Base-by-base conservation (phyloP, 2,113 vertebrate genomes). In the Syrmaticus mikado region DNA sequence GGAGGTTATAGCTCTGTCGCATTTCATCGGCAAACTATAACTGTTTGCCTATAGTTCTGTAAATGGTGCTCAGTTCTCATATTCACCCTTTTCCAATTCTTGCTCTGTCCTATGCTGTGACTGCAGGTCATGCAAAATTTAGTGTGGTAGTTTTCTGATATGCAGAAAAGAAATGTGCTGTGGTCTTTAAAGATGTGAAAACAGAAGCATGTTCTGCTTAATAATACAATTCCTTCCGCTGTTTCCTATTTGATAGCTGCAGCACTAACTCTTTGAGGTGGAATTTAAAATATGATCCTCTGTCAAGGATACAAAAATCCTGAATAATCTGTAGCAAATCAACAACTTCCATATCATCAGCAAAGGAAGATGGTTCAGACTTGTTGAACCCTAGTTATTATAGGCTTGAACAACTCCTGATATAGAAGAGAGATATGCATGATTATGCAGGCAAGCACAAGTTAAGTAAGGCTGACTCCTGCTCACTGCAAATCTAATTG, bases 401-500 rank as follows among this genome's bases (percentile, higher is more conserved):
- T 90, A 97, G 94, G 96, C 97, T 97, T 97, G 96, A 97, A 96
- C 80, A 90, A 90, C 95, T 97, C 95, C 96, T 95, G 90, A 91
- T 95, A 93, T 45, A 96, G 94, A 94, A 95, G 94, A 89, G 84
- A 92, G 94, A 97, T 97, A 97, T 97, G 96, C 97, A 96, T 97
- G 97, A 96, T 97, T 96, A 97, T 95, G 92, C 97, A 96, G 97
- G 96, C 92, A 95, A 93, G 94, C 75, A 92, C 75, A 76, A 97
- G 96, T 87, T 96, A 96, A 96, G 96, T 92, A 93, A 96, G 95
- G 96, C 92, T 95, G 95, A 97, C 85, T 65, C 68, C 91, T 90
- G 87, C 92, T 94, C 96, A 88, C 89, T 46, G 65, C 88, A 97
- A 97, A 97, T 96, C 97, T 98, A 98, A 98, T 97, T 98, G 98